Base-by-base conservation (phyloP, 1,140 invertebrate species). In the Samia ricini region DNA sequence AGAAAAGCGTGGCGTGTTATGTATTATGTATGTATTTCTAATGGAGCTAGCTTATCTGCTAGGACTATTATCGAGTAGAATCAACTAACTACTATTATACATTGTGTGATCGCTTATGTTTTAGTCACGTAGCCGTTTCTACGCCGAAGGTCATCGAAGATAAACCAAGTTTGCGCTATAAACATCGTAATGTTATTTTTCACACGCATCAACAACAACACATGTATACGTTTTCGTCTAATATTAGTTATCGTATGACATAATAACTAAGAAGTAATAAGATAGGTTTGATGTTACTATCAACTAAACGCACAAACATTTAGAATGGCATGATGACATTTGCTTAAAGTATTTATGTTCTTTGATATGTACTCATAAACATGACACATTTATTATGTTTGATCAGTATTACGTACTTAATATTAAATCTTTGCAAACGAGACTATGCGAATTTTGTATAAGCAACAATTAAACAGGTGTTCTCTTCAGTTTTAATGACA, bases 81-180 rank as follows among this genome's bases (percentile, higher is more conserved):
- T 42, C 33, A 15, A 42, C 33, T 12, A n/a, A 12, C 33, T 42
- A 42, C n/a, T n/a, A n/a, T n/a, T 56, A 36, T 60, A 66, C 57
- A 63, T 62, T 52, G 22, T 49, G 23, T 18, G 62, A 61, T 54
- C 59, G 58, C 23, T 64, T 60, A 64, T 71, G 64, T 68, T 72
- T 68, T 58, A 71, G 66, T 75, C 71, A 77, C 76, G 76, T 77
- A 66, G 49, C 23, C 18, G 48, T 42, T 54, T 21, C 49, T 18
- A 21, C 24, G n/a, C 20, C 20, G 64, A 61, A 64, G 64, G 55
- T n/a, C 56, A 61, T 10, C 15, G 36, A 20, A 56, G 26, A 56
- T 59, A 59, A 52, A 56, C 56, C 36, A 60, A 21, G 22, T 26
- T 61, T 66, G 48, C n/a, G n/a, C 15, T 59, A 33, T 54, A 24